Evolutionary conservation across 2,113 vertebrate genomes (phyloP).

Genomic region (Trematocara marginatum): DNA sequence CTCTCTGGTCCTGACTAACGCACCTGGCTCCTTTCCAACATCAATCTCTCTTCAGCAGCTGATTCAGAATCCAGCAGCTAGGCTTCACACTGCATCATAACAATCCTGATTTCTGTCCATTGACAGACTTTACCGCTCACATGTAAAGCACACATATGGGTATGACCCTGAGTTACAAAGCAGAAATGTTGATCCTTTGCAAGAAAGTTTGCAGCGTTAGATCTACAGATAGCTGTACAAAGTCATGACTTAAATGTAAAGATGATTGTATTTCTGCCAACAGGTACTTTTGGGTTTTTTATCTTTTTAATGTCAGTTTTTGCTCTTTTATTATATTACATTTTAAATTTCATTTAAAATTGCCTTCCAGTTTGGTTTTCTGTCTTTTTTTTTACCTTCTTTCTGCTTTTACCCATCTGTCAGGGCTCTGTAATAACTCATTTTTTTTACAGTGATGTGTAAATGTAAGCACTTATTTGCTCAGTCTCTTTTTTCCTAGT

Average conservation of each 20-base stretch:
- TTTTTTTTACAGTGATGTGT: neutral
- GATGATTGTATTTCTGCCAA: neutral
- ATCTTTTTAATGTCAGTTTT: neutral
- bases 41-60: neutral
- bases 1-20: neutral
- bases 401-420: neutral
- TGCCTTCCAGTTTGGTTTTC: too few species aligned
- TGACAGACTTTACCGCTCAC: neutral
- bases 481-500: neutral
- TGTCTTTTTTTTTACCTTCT: neutral
- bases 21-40: neutral
- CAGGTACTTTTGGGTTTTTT: fast-evolving
- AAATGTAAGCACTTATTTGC: neutral
- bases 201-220: neutral
- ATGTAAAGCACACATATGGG: neutral
- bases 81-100: neutral
- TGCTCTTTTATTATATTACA: too few species aligned
- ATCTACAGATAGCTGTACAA: neutral
- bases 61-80: neutral
- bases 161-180: neutral
- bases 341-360: too few species aligned
- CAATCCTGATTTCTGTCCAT: neutral
- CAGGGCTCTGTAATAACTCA: neutral
- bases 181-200: neutral
- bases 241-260: neutral